A percentile compares a stretch with the other conserved stretches of the same genome.
These are phyloP conservation scores for Sminthurides bifidus DNA, from an alignment of 1,140 invertebrate genomes.

Conservation along the genomic window DNA sequence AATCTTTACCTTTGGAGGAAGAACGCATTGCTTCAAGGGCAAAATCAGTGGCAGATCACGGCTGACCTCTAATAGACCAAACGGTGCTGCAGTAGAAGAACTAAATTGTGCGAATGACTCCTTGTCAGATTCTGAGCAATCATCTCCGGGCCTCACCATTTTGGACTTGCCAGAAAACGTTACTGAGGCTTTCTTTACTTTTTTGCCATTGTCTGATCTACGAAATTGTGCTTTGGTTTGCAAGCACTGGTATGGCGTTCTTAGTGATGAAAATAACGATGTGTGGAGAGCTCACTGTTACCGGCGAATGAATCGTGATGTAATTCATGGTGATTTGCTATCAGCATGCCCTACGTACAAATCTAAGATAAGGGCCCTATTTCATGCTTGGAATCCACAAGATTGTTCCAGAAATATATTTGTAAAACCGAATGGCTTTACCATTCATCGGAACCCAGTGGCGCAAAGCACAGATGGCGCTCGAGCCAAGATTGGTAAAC, in stretches of 20 bases:
- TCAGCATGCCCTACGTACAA: constrained; percentile 82
- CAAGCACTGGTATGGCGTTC: constrained; percentile 79
- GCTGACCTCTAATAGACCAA: not conserved
- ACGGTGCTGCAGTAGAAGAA: constrained; percentile 5
- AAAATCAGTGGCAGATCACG: not conserved
- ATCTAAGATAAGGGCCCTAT: constrained; percentile 84
- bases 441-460: constrained; percentile 91
- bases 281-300: constrained; percentile 88
- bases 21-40: no score
- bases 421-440: constrained; percentile 94
- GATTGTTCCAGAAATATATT: constrained; percentile 96
- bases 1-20: not conserved
- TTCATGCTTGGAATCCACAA: constrained; percentile 92
- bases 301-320: constrained; percentile 75
- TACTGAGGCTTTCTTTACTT: constrained; percentile 88
- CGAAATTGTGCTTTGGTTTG: constrained; percentile 83
- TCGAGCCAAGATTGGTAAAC: constrained; percentile 65
- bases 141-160: constrained; percentile 7
- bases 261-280: constrained; percentile 89
- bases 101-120: not conserved
- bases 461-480: constrained; percentile 97
- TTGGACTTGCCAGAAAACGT: constrained; percentile 56
- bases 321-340: constrained; percentile 81
- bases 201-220: constrained; percentile 73
- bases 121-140: not conserved